A percentile compares a stretch with the other conserved stretches of the same genome.
Evolutionary conservation across 2,888 invertebrate species (phyloP).

Genomic region (Margaritifera margaritifera): DNA sequence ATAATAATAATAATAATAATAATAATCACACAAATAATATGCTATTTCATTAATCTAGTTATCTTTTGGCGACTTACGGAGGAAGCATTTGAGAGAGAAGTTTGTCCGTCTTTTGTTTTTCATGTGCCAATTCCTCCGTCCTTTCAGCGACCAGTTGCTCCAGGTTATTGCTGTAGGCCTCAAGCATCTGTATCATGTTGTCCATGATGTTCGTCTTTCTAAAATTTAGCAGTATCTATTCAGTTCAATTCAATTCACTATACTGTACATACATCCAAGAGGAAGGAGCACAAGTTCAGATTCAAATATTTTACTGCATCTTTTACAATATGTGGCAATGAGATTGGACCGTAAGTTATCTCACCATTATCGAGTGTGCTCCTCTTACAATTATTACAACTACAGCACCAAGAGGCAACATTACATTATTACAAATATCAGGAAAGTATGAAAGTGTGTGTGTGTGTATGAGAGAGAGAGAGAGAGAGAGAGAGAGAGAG

Average conservation of each 20-base stretch:
- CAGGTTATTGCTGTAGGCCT: slow-evolving; percentile 66
- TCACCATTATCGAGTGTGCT: no score
- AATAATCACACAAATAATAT: no score
- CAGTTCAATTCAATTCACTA: not conserved
- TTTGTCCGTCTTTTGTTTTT: slow-evolving; percentile 69
- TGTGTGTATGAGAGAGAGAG: no score
- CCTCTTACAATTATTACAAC: no score
- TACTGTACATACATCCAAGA: not conserved
- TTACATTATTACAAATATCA: no score
- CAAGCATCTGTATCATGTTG: slow-evolving; percentile 67
- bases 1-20: no score
- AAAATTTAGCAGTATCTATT: slow-evolving; percentile 1
- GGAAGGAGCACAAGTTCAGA: not conserved
- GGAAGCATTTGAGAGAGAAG: slow-evolving; percentile 68
- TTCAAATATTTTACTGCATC: no score
- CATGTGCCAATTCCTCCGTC: slow-evolving; percentile 64
- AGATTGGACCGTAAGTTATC: no score
- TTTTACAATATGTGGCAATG: no score
- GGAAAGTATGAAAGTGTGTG: no score
- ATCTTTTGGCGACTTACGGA: slow-evolving; percentile 48
- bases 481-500: no score
- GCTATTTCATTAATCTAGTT: not conserved
- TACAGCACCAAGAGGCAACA: no score
- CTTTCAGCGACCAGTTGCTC: slow-evolving; percentile 64
- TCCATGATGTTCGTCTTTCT: slow-evolving; percentile 67